These are phyloP conservation scores for Hypercompe scribonia DNA, from an alignment of 2,888 invertebrate genomes.

Conservation along the genomic window DNA sequence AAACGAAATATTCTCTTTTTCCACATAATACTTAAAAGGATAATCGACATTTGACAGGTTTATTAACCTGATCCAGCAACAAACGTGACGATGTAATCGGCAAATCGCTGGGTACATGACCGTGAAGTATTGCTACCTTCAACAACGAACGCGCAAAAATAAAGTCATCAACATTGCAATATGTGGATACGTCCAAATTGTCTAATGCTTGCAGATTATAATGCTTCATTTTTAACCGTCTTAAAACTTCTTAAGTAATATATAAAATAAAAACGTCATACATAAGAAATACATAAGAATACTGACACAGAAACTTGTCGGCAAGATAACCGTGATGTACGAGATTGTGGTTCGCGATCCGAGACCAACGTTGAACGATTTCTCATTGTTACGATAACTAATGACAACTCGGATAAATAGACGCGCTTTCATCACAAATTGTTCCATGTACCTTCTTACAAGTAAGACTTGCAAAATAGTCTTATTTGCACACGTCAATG, in stretches of 20 bases:
- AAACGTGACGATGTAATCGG: slow-evolving; percentile 75
- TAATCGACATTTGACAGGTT: slow-evolving; percentile 72
- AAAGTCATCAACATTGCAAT: slow-evolving; percentile 61
- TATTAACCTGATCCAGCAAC: slow-evolving; percentile 74
- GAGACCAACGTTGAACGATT: slow-evolving; percentile 64
- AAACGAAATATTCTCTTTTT: slow-evolving; percentile 47
- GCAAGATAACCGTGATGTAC: slow-evolving; percentile 62
- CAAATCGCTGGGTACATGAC: slow-evolving; percentile 77
- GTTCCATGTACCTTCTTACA: slow-evolving; percentile 44
- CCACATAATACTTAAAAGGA: slow-evolving; percentile 58
- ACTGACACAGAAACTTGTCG: slow-evolving; percentile 67
- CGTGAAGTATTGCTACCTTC: slow-evolving; percentile 69
- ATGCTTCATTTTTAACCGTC: slow-evolving; percentile 5
- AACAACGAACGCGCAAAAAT: slow-evolving; percentile 69
- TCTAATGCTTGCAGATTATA: slow-evolving; percentile 2
- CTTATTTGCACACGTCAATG: slow-evolving; percentile 48
- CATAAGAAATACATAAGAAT: slow-evolving; percentile 59
- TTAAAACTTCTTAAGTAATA: slow-evolving; percentile 35
- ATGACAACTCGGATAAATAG: slow-evolving; percentile 68
- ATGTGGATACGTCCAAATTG: slow-evolving; percentile 43
- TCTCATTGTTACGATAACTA: slow-evolving; percentile 74
- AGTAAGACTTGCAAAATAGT: slow-evolving; percentile 48
- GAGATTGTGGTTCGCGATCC: slow-evolving; percentile 63
- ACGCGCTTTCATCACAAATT: slow-evolving; percentile 69
- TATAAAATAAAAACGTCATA: slow-evolving; percentile 62